Conservation (phyloP, 2,888 invertebrate genomes). For the Galeopsomyia nigrocyanea region DNA sequence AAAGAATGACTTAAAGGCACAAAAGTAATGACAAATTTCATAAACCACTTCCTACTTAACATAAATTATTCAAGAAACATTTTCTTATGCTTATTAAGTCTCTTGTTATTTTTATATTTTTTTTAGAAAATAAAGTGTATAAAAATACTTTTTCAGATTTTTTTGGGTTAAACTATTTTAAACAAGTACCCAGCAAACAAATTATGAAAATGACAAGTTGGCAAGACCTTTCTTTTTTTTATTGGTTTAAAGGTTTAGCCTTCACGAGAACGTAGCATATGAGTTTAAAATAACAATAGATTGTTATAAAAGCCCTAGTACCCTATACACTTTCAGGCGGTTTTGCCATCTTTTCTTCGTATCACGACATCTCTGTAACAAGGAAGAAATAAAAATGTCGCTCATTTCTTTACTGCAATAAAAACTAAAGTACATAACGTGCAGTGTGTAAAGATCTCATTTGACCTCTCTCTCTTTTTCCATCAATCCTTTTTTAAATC, state of each 20-base stretch:
- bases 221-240: slow-evolving; percentile 51
- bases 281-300: slow-evolving; percentile 50
- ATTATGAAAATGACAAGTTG: slow-evolving; percentile 49
- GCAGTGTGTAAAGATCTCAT: slow-evolving; percentile 41
- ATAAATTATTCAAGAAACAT: slow-evolving; percentile 46
- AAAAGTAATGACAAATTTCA: slow-evolving; percentile 47
- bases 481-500: slow-evolving; percentile 43
- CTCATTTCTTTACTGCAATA: slow-evolving; percentile 42
- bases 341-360: slow-evolving; percentile 40
- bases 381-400: slow-evolving; percentile 43
- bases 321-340: slow-evolving; percentile 51
- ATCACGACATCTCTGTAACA: slow-evolving; percentile 44
- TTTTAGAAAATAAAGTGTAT: slow-evolving; percentile 48
- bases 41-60: slow-evolving; percentile 46
- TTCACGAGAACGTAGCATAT: slow-evolving; percentile 53
- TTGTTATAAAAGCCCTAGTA: slow-evolving; percentile 53
- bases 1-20: slow-evolving; percentile 46
- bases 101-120: slow-evolving; percentile 43
- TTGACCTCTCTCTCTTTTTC: slow-evolving; percentile 35
- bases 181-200: slow-evolving; percentile 48
- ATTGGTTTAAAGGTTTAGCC: slow-evolving; percentile 51
- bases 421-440: slow-evolving; percentile 48
- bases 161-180: slow-evolving; percentile 49
- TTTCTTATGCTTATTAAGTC: slow-evolving; percentile 47
- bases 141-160: slow-evolving; percentile 48